A percentile compares a stretch with the other conserved stretches of the same genome.
Conservation (phyloP, 2,113 vertebrate species). For the Nerophis lumbriciformis region DNA sequence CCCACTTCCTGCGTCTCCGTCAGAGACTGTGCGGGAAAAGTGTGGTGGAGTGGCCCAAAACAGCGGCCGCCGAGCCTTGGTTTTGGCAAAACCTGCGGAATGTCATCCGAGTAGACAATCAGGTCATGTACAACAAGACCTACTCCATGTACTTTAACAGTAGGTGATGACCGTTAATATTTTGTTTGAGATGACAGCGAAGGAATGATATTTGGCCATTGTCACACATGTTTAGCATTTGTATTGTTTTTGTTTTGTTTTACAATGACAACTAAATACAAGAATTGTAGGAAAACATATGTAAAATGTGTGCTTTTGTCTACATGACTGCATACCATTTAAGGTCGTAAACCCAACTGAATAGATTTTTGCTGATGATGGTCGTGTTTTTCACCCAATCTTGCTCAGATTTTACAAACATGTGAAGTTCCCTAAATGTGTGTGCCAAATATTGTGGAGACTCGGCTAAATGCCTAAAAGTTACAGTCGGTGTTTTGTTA, state of each 20-base stretch:
- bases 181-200: background rate
- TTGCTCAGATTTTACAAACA: too few species aligned
- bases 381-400: too few species aligned
- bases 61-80: slow-evolving; percentile 70
- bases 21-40: slow-evolving; percentile 73
- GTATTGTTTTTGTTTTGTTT: background rate
- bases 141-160: slow-evolving; percentile 65
- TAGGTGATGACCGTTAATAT: slow-evolving; percentile 21
- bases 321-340: background rate
- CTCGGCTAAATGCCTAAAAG: too few species aligned
- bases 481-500: too few species aligned
- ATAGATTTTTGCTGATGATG: too few species aligned
- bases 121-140: slow-evolving; percentile 65
- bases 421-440: too few species aligned
- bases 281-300: background rate
- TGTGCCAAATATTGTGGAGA: too few species aligned
- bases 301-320: too few species aligned
- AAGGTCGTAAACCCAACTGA: too few species aligned
- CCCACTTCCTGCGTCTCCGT: slow-evolving; percentile 76
- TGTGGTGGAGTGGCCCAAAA: slow-evolving; percentile 79
- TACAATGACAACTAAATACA: background rate
- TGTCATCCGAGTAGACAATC: slow-evolving; percentile 68
- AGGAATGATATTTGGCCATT: too few species aligned
- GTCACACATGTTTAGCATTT: background rate
- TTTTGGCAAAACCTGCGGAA: slow-evolving; percentile 78